Percentiles rank a stretch among this genome's conserved stretches.
These are phyloP conservation scores for Drosophila sordidula DNA, from an alignment of 2,888 invertebrate genomes.

Conservation along the genomic window DNA sequence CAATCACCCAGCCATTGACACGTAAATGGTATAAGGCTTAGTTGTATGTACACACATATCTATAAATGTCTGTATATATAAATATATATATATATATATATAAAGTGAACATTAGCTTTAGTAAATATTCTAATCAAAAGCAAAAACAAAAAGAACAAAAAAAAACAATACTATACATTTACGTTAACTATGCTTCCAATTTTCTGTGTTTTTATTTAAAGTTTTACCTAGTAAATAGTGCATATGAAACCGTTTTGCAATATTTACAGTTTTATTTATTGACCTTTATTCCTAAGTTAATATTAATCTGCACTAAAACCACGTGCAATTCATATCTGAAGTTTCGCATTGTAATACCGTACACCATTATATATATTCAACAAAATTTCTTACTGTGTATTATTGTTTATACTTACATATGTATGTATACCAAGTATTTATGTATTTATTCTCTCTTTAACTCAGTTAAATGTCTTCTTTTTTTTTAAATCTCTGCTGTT, in stretches of 20 bases:
- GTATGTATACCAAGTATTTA: neutral
- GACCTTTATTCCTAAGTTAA: slow-evolving; percentile 28
- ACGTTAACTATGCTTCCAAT: slow-evolving; percentile 63
- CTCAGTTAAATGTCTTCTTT: no score
- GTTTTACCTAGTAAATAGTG: slow-evolving; percentile 34
- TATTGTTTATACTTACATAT: neutral
- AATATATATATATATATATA: slow-evolving; percentile 2
- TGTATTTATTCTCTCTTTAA: no score
- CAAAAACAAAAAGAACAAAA: neutral
- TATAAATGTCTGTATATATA: slow-evolving; percentile 11
- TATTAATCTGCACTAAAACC: slow-evolving; percentile 4
- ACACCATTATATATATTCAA: slow-evolving; percentile 10
- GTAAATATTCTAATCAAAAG: slow-evolving; percentile 43
- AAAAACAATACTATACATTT: slow-evolving; percentile 22
- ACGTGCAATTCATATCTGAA: slow-evolving; percentile 2
- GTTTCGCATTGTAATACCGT: slow-evolving; percentile 1
- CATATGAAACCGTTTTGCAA: slow-evolving; percentile 56
- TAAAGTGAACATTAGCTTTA: slow-evolving; percentile 32
- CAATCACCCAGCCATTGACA: slow-evolving; percentile 15
- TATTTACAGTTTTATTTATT: slow-evolving; percentile 60
- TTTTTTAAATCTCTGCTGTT: no score
- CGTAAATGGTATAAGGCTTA: neutral
- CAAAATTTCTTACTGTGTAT: neutral
- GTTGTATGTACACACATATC: neutral
- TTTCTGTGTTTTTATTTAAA: slow-evolving; percentile 55